phyloP scores from a whole-genome alignment of 2,113 vertebrate species.

The Kryptolebias marmoratus region DNA sequence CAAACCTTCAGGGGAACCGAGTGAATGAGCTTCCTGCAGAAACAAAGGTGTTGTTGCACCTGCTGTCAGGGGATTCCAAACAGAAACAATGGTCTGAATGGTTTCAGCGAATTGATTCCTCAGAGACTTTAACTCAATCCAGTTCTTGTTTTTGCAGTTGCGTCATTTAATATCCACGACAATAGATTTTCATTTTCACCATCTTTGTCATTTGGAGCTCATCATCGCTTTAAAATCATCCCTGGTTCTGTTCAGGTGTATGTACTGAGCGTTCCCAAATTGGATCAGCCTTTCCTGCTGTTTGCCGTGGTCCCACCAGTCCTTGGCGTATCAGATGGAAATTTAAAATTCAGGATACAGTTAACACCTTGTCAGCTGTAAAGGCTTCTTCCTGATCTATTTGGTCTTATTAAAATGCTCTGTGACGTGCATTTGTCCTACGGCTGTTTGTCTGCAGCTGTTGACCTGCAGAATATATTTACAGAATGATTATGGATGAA shows the following conservation, averaged over 20 bases:
- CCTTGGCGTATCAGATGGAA: conserved; percentile 40
- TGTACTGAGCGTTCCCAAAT: conserved; percentile 42
- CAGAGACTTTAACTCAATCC: conserved; percentile 38
- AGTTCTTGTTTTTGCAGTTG: conserved; percentile 1
- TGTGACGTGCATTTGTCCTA: conserved; percentile 7
- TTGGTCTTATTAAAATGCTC: conserved; percentile 61
- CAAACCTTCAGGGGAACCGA: conserved; percentile 37
- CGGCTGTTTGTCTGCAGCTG: conserved; percentile 28
- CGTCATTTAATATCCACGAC: not conserved
- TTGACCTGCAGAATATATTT: conserved; percentile 17
- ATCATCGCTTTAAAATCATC: conserved; percentile 30
- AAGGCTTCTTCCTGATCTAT: conserved; percentile 70
- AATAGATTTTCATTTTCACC: not conserved
- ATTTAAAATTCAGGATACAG: conserved; percentile 28
- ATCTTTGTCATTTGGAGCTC: conserved; percentile 17
- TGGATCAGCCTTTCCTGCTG: conserved; percentile 33
- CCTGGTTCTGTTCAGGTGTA: conserved; percentile 9
- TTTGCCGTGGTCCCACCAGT: conserved; percentile 38
- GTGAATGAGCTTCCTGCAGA: conserved; percentile 35
- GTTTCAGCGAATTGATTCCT: conserved; percentile 2
- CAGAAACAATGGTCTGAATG: conserved; percentile 12
- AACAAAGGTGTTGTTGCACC: conserved; percentile 7
- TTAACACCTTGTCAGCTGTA: conserved; percentile 71
- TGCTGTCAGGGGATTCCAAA: conserved; percentile 43
- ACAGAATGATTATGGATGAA: not conserved